These are phyloP conservation scores for Aphelocoma californica DNA, from an alignment of 2,797 vertebrate genomes.

Conservation along the genomic window DNA sequence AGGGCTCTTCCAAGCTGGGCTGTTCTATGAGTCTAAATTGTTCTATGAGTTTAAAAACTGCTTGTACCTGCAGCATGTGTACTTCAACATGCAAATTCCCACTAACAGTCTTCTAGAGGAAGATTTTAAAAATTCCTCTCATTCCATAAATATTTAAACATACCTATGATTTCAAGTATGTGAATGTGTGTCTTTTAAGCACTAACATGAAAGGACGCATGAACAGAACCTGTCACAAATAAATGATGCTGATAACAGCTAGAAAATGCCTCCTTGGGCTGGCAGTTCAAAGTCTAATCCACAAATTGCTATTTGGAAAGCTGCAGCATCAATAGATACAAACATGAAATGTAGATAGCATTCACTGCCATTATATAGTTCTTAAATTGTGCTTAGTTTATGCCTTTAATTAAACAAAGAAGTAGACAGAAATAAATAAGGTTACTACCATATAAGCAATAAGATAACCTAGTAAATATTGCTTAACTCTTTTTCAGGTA, in stretches of 20 bases:
- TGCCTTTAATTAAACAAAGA: neutral
- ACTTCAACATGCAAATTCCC: neutral
- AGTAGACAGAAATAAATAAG: neutral
- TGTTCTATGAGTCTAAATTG: neutral
- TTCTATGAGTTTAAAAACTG: neutral
- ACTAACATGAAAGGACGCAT: neutral
- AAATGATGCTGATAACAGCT: neutral
- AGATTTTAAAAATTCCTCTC: neutral
- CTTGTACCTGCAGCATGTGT: neutral
- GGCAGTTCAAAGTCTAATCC: neutral
- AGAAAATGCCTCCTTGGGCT: neutral
- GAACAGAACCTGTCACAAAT: neutral
- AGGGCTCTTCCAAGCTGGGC: neutral
- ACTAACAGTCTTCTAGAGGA: neutral
- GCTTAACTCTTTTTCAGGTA: neutral
- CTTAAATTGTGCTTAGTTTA: neutral
- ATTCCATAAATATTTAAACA: slow-evolving; percentile 35
- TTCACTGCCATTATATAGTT: neutral
- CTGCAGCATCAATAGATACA: neutral
- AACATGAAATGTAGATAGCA: neutral
- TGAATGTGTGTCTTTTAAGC: neutral
- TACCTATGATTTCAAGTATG: neutral
- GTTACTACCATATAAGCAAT: neutral
- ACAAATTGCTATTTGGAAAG: neutral
- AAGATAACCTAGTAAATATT: neutral